Percentiles rank a stretch among this genome's conserved stretches.
These are phyloP conservation scores for Dinocampus coccinellae DNA, from an alignment of 2,888 invertebrate species.

Conservation along the genomic window DNA sequence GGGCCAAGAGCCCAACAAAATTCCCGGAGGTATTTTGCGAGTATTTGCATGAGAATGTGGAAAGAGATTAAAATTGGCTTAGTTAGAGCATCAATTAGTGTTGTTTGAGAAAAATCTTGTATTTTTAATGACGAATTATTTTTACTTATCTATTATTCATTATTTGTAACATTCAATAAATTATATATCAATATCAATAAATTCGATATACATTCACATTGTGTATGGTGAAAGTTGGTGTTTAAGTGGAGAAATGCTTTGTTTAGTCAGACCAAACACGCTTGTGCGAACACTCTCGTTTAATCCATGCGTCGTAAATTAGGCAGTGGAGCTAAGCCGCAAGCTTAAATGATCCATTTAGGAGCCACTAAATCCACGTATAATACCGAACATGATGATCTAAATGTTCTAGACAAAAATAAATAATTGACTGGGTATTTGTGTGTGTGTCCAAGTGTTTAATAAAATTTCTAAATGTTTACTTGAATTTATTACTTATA, in stretches of 20 bases:
- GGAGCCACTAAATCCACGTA: constrained; percentile 58
- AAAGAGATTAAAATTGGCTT: constrained; percentile 31
- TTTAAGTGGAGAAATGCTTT: constrained; percentile 19
- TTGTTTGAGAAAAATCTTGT: neutral
- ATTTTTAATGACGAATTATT: neutral
- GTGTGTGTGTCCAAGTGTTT: no score
- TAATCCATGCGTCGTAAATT: constrained; percentile 60
- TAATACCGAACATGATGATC: constrained; percentile 51
- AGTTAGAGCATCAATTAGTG: constrained; percentile 33
- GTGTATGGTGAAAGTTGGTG: neutral
- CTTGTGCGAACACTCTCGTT: constrained; percentile 42
- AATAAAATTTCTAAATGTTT: no score
- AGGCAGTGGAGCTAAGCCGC: constrained; percentile 53
- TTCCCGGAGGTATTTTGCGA: constrained; percentile 16
- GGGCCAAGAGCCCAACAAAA: constrained; percentile 5
- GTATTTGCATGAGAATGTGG: constrained; percentile 34
- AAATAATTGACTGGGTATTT: neutral
- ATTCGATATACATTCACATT: no score
- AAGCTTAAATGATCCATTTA: constrained; percentile 60
- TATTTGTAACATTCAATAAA: neutral
- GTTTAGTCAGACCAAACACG: constrained; percentile 25
- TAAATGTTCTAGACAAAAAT: neutral
- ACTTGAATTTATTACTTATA: no score
- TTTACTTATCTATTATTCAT: no score
- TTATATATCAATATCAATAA: neutral